A percentile compares a stretch with the other conserved stretches of the same genome.
phyloP scores from a whole-genome alignment of 2,888 invertebrate genomes.

The Parascotia fuliginaria region DNA sequence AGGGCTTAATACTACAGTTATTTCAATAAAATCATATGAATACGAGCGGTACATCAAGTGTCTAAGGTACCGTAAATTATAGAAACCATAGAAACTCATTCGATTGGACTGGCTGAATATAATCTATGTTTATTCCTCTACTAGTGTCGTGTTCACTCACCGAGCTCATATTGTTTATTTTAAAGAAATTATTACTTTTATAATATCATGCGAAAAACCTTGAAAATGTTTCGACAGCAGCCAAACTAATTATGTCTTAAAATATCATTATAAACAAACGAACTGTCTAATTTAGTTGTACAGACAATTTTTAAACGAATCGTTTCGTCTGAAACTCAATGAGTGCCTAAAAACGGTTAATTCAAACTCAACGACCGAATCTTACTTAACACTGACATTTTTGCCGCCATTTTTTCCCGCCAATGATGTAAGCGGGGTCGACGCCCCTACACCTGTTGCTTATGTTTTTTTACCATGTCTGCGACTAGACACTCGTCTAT shows the following conservation, averaged over 20 bases:
- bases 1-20: too few relatives aligned
- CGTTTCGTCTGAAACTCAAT: slow-evolving; percentile 45
- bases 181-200: slow-evolving; percentile 7
- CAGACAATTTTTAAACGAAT: slow-evolving; percentile 27
- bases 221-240: slow-evolving; percentile 21
- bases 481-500: slow-evolving; percentile 66
- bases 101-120: neutral
- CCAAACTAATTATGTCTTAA: slow-evolving; percentile 27
- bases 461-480: slow-evolving; percentile 50
- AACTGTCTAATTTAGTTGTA: slow-evolving; percentile 23
- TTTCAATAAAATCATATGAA: too few relatives aligned
- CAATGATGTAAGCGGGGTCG: slow-evolving; percentile 65
- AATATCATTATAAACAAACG: slow-evolving; percentile 30
- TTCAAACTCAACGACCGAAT: slow-evolving; percentile 54
- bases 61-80: neutral
- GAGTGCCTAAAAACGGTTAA: slow-evolving; percentile 53
- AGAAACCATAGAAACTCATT: neutral
- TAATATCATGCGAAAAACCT: slow-evolving; percentile 25
- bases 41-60: too few relatives aligned
- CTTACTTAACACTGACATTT: slow-evolving; percentile 52
- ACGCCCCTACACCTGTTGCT: slow-evolving; percentile 65
- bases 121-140: neutral
- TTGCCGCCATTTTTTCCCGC: slow-evolving; percentile 65
- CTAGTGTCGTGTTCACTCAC: neutral
- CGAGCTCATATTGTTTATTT: slow-evolving; percentile 7